Evolutionary conservation across 2,113 vertebrate genomes (phyloP), one percentile per base, ranked within the genome.

Genomic region (Tetrao urogallus): DNA sequence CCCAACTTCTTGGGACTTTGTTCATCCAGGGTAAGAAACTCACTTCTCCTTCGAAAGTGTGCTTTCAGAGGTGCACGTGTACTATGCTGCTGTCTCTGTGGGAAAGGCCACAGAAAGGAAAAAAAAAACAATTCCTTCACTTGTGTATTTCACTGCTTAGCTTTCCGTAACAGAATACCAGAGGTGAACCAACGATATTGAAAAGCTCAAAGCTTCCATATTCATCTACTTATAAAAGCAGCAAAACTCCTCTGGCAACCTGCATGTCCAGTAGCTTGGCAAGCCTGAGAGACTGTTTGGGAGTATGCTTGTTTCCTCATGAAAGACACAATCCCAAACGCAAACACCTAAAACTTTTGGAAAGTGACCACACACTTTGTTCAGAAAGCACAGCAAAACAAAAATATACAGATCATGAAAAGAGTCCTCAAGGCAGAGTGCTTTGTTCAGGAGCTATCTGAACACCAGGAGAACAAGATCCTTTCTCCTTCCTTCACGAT

Each of bases 201-300:
- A 87, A 90, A 82, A 82, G 32, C 60, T 80, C 61, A 77, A 61
- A 94, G 85, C 36, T 92, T 64, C 65, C n/a, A 75, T 7, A 4
- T 6, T 40, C 60, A 88, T 93, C 63, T 84, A 79, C 70, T 91
- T 90, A 94, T 3, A 82, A 0, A 0, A 86, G 67, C 83, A 79
- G 36, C 67, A 88, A 67, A 95, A 88, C 38, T 95, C 85, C 58
- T 89, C 74, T 89, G 89, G 66, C 85, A 94, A 76, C 42, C 30
- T 50, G 42, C 1, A 1, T 47, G 25, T 81, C 80, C 77, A 69
- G 65, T 56, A 90, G 76, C 58, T 82, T 89, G 80, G 89, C 78
- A 89, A 80, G 64, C 38, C 36, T 83, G 69, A 61, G 74, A 87
- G 71, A 48, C 84, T 57, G 40, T 87, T 94, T 95, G 79, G 73